Evolutionary conservation across 2,888 invertebrate species (phyloP), one percentile per base, ranked within the genome.

Genomic region (Hypolimnas misippus): DNA sequence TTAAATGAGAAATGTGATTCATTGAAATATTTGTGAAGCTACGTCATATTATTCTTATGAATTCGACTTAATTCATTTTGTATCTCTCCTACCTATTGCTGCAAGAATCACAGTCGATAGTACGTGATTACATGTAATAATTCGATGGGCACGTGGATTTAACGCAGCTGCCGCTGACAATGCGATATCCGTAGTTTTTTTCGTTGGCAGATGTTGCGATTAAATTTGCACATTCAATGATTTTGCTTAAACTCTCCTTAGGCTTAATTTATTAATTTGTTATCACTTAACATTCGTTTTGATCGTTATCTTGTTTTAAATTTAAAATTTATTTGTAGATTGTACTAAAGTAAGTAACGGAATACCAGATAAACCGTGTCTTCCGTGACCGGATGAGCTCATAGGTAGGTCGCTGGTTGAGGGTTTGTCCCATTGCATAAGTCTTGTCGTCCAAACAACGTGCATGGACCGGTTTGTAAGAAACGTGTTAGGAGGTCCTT

Each of bases 401-500:
- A 66, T 63, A 58, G 66, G 57, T 63, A 57, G 66, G 60, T 68
- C 66, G 63, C 42, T 61, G 64, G 62, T 57, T 33, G 60, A 71
- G 65, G 66, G 83, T 86, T 82, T 84, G 81, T 81, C n/a, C 78
- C 81, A 86, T 90, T 90, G 86, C 89, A 87, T 90, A 89, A 89
- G 86, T 81, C 77, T 76, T 81, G 73, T 71, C 75, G 75, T 73
- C 75, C 75, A 76, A 79, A 76, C 78, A 78, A 71, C 82, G 79
- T 82, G 78, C 81, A 82, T 82, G 82, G 87, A 91, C 91, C 91
- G 91, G 91, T 92, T 91, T 85, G 72, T 68, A 78, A 80, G 83
- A 87, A 89, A 89, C 90, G 85, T 88, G 89, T 90, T 88, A 89
- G 88, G 87, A 86, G 88, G 88, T 87, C 87, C 82, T 86, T 82